Percentiles rank a stretch among this genome's conserved stretches.
Evolutionary conservation across 2,888 invertebrate genomes (phyloP).

Genomic region (Colletes collaris): DNA sequence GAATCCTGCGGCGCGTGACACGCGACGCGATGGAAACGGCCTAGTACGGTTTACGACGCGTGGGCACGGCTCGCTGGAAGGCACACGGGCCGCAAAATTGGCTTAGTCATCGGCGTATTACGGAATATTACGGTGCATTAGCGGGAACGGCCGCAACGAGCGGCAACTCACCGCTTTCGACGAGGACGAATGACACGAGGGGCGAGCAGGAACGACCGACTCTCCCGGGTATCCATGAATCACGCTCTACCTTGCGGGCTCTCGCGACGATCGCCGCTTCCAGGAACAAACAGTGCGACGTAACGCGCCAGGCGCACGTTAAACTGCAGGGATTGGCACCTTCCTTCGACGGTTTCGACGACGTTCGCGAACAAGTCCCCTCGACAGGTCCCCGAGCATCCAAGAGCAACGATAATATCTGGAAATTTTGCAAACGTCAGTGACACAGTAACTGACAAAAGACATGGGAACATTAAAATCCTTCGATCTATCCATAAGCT

Average conservation of each 20-base stretch:
- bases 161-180: constrained; percentile 33
- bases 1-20: constrained; percentile 20
- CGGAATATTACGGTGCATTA: constrained; percentile 69
- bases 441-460: no score
- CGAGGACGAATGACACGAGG: constrained; percentile 33
- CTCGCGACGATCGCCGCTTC: constrained; percentile 68
- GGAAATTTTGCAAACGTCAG: no score
- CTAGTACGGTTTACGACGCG: background rate
- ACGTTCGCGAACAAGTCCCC: background rate
- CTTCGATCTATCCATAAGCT: no score
- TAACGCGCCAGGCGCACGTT: background rate
- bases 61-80: constrained; percentile 29
- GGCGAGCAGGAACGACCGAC: constrained; percentile 34
- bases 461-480: no score
- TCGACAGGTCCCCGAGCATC: no score
- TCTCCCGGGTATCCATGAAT: constrained; percentile 69
- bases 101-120: constrained; percentile 75
- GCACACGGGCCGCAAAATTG: constrained; percentile 64
- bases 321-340: background rate
- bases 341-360: background rate
- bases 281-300: constrained; percentile 55
- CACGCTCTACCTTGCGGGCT: constrained; percentile 70
- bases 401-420: background rate
- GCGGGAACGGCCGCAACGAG: constrained; percentile 47
- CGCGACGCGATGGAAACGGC: background rate